Evolutionary conservation across 2,888 invertebrate genomes (phyloP), one percentile per base, ranked within the genome.

Genomic region (Escarpia spicata): DNA sequence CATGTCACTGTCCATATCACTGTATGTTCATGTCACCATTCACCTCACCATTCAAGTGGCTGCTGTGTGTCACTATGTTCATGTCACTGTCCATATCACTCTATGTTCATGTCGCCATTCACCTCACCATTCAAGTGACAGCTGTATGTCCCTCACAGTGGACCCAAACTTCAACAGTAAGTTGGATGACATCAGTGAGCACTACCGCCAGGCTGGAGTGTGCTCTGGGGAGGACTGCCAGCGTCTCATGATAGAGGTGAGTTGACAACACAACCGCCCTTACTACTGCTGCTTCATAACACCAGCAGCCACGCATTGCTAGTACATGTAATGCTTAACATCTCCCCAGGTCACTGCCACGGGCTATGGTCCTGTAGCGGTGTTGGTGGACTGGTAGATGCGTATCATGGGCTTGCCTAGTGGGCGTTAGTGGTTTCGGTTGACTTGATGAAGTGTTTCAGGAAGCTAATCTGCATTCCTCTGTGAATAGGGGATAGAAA

Each of bases 141-240:
- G 52, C 52, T 52, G 10, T 92, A 4, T 45, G 9, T 92, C 19
- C 90, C 43, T 92, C 90, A 45, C 92, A 92, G 92, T 91, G 90
- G 92, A 93, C 90, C 91, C 92, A 15, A 92, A 92, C 60, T 91
- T 93, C 37, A 93, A 92, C 90, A 45, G 90, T n/a, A 92, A 91
- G 75, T 75, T 94, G 37, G 94, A 94, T 58, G 93, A 94, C 90
- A 93, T 94, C 45, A 93, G 93, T 60, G 94, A 94, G 58, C 92
- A 93, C 75, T 94, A 94, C 93, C 94, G 95, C 93, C 95, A 94
- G 93, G 95, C 94, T 92, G 95, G 95, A 0, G 93, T 95, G 9
- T 96, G 96, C 94, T 94, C 94, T 12, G 95, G 95, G 2, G 95
- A 96, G n/a, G 95, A 96, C 10, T 96, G 96, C 93, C 95, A 94